Conservation (phyloP, 2,113 vertebrate genomes). For the Sigmodon hispidus region DNA sequence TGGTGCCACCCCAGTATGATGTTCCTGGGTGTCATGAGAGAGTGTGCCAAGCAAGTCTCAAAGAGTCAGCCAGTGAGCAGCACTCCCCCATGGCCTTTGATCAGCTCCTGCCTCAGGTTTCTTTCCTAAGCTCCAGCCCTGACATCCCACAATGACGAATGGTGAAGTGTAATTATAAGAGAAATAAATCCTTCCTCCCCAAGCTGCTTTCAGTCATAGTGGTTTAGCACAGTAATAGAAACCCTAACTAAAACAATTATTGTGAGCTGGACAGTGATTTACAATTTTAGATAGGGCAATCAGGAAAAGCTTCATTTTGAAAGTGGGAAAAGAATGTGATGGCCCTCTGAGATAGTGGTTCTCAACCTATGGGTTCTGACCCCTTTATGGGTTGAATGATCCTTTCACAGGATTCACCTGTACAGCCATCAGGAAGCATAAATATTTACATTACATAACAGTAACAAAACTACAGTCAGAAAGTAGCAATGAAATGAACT, state of each 20-base stretch:
- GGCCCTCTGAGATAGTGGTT: not conserved
- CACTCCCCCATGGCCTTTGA: not conserved
- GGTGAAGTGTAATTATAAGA: not conserved
- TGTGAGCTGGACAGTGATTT: not conserved
- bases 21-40: not conserved
- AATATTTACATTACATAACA: not conserved
- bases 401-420: not conserved
- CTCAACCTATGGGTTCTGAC: not conserved
- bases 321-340: not conserved
- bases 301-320: not conserved
- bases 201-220: not conserved
- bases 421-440: not conserved
- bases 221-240: not conserved
- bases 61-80: not conserved
- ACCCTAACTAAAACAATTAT: not conserved
- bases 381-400: not conserved
- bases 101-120: not conserved
- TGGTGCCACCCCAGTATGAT: too few species aligned
- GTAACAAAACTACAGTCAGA: not conserved
- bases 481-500: not conserved
- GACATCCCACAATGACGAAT: not conserved
- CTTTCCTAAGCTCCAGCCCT: not conserved
- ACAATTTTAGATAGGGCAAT: not conserved
- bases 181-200: not conserved
- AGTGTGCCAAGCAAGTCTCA: too few species aligned